Conservation (phyloP, 2,888 invertebrate genomes). For the Athripsodes cinereus region DNA sequence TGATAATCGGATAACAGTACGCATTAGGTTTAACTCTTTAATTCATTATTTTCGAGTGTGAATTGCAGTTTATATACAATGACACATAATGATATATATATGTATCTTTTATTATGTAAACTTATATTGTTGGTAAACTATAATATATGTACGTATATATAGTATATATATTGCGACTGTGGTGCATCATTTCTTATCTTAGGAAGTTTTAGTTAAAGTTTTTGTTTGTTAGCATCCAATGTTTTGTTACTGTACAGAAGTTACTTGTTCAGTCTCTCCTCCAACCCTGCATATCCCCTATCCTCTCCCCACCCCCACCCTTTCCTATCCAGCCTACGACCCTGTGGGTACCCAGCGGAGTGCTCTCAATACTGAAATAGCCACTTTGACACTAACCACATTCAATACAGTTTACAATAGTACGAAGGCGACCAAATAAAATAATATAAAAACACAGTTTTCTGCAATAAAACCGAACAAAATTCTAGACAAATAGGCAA, state of each 20-base stretch:
- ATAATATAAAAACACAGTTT: conserved; percentile 39
- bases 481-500: conserved; percentile 23
- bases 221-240: conserved; percentile 18
- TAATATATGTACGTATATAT: conserved; percentile 49
- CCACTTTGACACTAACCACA: conserved; percentile 52
- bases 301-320: conserved; percentile 2
- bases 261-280: conserved; percentile 13
- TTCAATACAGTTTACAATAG: conserved; percentile 74
- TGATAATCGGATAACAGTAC: no score
- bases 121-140: conserved; percentile 30
- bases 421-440: conserved; percentile 65
- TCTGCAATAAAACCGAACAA: conserved; percentile 20
- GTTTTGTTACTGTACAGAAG: conserved; percentile 24
- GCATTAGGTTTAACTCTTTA: no score
- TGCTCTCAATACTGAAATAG: conserved; percentile 71
- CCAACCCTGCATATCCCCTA: background rate
- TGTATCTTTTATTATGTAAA: no score
- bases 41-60: background rate
- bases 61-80: background rate
- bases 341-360: conserved; percentile 35
- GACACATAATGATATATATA: no score
- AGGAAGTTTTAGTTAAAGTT: conserved; percentile 13
- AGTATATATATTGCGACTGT: conserved; percentile 32
- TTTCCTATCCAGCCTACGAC: background rate
- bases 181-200: conserved; percentile 8